Evolutionary conservation across 2,888 invertebrate genomes (phyloP), one percentile per base, ranked within the genome.

Genomic region (Boloria selene): DNA sequence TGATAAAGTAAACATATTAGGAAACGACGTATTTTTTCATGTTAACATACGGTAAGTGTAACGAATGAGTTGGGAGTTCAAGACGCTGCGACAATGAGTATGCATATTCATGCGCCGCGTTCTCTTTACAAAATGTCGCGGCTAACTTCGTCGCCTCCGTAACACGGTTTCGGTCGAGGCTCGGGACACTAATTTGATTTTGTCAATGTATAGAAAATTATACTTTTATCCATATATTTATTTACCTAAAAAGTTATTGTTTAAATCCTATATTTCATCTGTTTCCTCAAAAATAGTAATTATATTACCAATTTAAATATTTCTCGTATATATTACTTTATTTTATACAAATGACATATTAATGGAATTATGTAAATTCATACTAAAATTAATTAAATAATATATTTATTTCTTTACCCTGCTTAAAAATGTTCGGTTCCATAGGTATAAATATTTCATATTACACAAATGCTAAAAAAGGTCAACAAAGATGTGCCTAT

Each of bases 21-120:
- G 31, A 65, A 58, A 65, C 54, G 62, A 58, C 42, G 52, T 6
- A n/a, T 53, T 26, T 61, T 61, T 68, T 50, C 49, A 16, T 50
- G 53, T 56, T 61, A 62, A 65, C 65, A 71, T 59, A 77, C 75
- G 74, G 74, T 79, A 78, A 79, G 78, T 80, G 78, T 81, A 77
- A 72, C 74, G 73, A 79, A 77, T 77, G 73, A 63, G 69, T 61
- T 70, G 64, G 71, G 78, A 82, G 85, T 83, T 86, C 79, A 82
- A 81, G 79, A 81, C 80, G 79, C 77, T 77, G 72, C 73, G 80
- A 90, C 89, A 90, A 90, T 87, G 84, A 81, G 71, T 70, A 86
- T 90, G 85, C 83, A 90, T 90, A 90, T 90, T 88, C 87, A 90
- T 90, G 73, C 69, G 73, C 53, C 70, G 75, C 79, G 87, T 81